Evolutionary conservation across 1,140 invertebrate species (phyloP).

Genomic region (Lepidotrigona ventralis): DNA sequence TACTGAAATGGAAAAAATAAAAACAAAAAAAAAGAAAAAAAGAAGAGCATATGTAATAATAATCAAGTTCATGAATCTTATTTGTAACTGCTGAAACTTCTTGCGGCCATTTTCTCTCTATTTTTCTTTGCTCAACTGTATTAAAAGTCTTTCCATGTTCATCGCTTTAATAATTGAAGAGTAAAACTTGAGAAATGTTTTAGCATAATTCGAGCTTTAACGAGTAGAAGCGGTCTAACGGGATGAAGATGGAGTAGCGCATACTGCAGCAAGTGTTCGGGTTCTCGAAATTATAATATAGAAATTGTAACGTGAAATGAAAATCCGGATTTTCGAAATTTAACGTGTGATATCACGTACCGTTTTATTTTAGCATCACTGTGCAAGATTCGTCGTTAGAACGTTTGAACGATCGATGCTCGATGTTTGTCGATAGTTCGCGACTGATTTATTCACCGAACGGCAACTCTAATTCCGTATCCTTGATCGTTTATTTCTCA

Average conservation of each 20-base stretch:
- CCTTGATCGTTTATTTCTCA: not conserved
- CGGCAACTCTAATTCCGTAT: not conserved
- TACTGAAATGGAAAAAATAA: not conserved
- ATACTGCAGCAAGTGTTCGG: too few species aligned
- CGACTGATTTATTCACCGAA: not conserved
- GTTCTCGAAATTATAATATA: not conserved
- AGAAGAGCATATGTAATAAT: not conserved
- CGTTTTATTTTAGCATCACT: too few species aligned
- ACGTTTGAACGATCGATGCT: not conserved
- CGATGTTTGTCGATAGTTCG: not conserved
- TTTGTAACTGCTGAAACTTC: not conserved
- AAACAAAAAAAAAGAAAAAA: too few species aligned
- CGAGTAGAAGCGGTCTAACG: not conserved
- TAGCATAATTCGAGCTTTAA: slow-evolving; percentile 5
- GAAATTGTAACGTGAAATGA: not conserved
- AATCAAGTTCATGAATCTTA: not conserved
- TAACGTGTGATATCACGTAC: too few species aligned
- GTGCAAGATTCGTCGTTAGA: too few species aligned
- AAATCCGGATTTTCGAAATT: not conserved
- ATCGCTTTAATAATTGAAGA: slow-evolving; percentile 18
- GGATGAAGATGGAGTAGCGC: not conserved
- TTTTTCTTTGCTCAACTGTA: not conserved
- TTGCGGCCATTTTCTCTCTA: not conserved
- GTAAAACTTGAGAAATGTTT: not conserved
- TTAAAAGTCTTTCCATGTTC: slow-evolving; percentile 25